Evolutionary conservation across 2,113 vertebrate genomes (phyloP).

Genomic region (Phodopus roborovskii): DNA sequence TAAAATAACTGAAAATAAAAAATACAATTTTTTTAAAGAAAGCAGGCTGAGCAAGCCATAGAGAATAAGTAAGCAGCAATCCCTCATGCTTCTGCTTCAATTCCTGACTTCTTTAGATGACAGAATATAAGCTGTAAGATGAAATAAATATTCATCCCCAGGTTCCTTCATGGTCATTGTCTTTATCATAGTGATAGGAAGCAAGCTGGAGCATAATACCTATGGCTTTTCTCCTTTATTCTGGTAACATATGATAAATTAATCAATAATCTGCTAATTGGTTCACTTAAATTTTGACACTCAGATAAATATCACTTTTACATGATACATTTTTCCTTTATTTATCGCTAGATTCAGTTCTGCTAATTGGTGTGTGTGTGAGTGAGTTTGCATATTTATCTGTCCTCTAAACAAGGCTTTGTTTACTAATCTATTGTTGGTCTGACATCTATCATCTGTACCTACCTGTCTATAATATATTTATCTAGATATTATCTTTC

Average conservation of each 20-base stretch:
- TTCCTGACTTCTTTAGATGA: background rate
- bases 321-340: background rate
- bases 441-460: background rate
- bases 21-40: no score
- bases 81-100: background rate
- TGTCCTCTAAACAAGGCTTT: background rate
- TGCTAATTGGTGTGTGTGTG: background rate
- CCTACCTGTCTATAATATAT: background rate
- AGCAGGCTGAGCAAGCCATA: background rate
- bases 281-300: background rate
- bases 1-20: no score
- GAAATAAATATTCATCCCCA: background rate
- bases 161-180: background rate
- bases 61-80: no score
- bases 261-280: slow-evolving; percentile 2
- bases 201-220: background rate
- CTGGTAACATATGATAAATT: background rate
- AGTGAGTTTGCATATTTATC: background rate
- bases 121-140: background rate
- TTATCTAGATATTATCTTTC: background rate
- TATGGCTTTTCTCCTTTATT: background rate
- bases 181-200: background rate
- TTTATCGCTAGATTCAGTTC: background rate
- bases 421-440: background rate
- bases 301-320: background rate